These are phyloP conservation scores for Limenitis camilla DNA, from an alignment of 2,888 invertebrate genomes.

Conservation along the genomic window DNA sequence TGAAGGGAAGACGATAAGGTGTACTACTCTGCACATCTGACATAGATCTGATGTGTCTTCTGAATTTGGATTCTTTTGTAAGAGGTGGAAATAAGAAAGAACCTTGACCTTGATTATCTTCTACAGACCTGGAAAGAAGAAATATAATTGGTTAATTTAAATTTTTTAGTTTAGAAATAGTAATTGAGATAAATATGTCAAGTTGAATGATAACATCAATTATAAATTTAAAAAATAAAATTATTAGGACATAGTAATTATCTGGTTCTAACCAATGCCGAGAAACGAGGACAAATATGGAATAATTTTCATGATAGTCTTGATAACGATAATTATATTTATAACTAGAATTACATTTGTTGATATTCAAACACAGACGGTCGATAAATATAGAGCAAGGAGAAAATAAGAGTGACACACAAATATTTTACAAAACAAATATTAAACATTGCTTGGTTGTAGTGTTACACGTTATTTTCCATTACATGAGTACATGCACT, in stretches of 20 bases:
- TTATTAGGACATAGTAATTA: too few species aligned
- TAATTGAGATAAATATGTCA: neutral
- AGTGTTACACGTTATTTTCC: constrained; percentile 1
- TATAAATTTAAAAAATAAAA: too few species aligned
- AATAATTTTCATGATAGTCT: neutral
- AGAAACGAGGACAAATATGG: neutral
- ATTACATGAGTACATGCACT: neutral
- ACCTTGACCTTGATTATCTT: constrained; percentile 42
- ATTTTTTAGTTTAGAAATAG: neutral
- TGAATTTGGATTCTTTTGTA: constrained; percentile 55
- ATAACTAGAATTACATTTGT: neutral
- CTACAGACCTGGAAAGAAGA: constrained; percentile 53
- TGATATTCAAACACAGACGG: constrained; percentile 2
- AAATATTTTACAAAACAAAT: constrained; percentile 7
- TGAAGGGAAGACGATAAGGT: constrained; percentile 53
- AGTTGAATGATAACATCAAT: neutral
- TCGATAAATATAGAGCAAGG: neutral
- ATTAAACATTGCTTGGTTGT: neutral
- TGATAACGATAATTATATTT: neutral
- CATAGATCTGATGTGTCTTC: constrained; percentile 67
- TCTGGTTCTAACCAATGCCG: neutral
- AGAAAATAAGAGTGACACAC: neutral
- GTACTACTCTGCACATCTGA: constrained; percentile 68
- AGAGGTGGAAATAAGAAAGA: constrained; percentile 49
- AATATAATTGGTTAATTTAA: neutral